Base-by-base conservation (phyloP, 2,113 vertebrate genomes). In the Pseudorhombus dupliciocellatus region DNA sequence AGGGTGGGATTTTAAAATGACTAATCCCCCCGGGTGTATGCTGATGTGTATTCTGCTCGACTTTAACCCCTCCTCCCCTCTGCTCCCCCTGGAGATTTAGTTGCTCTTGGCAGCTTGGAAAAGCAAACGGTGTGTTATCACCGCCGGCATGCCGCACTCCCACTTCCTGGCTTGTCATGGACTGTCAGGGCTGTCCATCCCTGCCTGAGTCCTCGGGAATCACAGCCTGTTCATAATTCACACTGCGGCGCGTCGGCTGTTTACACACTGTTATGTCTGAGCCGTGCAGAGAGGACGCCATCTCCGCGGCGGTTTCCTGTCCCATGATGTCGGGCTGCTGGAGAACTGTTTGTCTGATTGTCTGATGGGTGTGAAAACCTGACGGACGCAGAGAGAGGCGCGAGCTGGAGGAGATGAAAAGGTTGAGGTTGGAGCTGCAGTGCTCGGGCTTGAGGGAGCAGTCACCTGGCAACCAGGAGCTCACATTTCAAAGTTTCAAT, bases 391-490 rank as follows among this genome's bases (percentile, higher is more conserved):
- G 46, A 46, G 51, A 53, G 70, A 67, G 46, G 54, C 73, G 68
- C 57, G 67, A 63, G 66, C 62, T 79, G 66, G 56, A 69, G 74
- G 80, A 77, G 57, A 80, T 62, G 15, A 81, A 81, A 75, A 66
- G 56, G 63, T 51, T 79, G 75, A 87, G 73, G 59, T 64, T 42
- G 71, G 54, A 84, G 65, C 64, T 22, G 16, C 64, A n/a, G 16
- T 48, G 11, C 52, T 25, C 16, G 15, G 46, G 69, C 82, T 80
- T 77, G 1, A 76, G 87, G 88, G 88, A 85, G 70, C 76, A 34
- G 88, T 93, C 86, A 89, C 92, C 89, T 90, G 89, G 92, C 92
- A 92, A 94, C 93, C 66, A 56, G 46, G 42, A 79, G 83, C 90
- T 93, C 83, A 71, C 65, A 76, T 92, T 91, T 89, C 87, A 25